A percentile compares a stretch with the other conserved stretches of the same genome.
Conservation (phyloP, 2,797 vertebrate species). For the Xiphophorus birchmanni region DNA sequence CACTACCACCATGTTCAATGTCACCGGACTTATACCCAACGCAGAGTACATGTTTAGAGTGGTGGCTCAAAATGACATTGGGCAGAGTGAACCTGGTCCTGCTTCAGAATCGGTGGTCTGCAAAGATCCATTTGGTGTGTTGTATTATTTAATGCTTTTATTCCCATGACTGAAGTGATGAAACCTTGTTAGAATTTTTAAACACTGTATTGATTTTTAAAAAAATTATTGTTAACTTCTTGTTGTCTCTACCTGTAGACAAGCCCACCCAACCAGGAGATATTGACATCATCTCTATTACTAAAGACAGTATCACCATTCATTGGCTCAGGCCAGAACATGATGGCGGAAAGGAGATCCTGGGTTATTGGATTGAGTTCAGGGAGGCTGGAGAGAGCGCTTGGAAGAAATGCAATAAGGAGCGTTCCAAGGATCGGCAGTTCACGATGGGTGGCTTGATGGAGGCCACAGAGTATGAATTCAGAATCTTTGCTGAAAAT, state of each 20-base stretch:
- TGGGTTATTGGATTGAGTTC: conserved; percentile 98
- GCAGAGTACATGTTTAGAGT: conserved; percentile 98
- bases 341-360: conserved; percentile 96
- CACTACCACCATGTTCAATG: conserved; percentile 97
- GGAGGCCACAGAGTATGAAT: conserved; percentile 98
- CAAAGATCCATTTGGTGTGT: conserved; percentile 98
- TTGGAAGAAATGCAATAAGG: conserved; percentile 98
- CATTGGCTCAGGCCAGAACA: conserved; percentile 96
- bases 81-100: conserved; percentile 92
- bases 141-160: neutral
- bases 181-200: neutral
- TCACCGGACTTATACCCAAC: conserved; percentile 95
- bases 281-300: conserved; percentile 94
- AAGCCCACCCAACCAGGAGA: conserved; percentile 99
- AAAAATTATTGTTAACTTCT: neutral
- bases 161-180: neutral
- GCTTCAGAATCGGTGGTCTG: conserved; percentile 91
- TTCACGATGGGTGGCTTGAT: conserved; percentile 95
- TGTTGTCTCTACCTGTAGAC: conserved; percentile 75
- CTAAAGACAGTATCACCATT: conserved; percentile 95
- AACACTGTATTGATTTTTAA: neutral
- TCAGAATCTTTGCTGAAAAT: conserved; percentile 95
- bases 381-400: conserved; percentile 94
- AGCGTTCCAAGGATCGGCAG: conserved; percentile 94
- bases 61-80: conserved; percentile 95